Percentiles rank a stretch among this genome's conserved stretches.
These are phyloP conservation scores for Trissonchulus sp. DNA, from an alignment of 2,888 invertebrate genomes.

Conservation along the genomic window DNA sequence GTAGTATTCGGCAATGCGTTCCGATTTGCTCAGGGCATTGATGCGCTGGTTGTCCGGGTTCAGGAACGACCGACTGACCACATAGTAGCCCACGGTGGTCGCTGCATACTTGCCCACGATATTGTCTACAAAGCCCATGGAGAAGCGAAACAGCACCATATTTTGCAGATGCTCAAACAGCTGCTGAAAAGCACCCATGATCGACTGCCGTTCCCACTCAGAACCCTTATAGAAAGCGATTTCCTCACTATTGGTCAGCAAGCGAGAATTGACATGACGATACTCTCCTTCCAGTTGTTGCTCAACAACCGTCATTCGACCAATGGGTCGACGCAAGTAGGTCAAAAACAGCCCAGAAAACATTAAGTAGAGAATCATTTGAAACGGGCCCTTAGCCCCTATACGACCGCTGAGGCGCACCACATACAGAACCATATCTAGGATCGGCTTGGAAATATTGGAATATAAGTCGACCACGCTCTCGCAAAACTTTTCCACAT, in stretches of 20 bases:
- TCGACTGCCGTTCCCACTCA: slow-evolving; percentile 72
- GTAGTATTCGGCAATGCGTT: slow-evolving; percentile 69
- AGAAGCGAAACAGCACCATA: slow-evolving; percentile 58
- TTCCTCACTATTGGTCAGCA: slow-evolving; percentile 96
- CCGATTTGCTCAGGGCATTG: not conserved
- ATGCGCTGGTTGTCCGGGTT: not conserved
- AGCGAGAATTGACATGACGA: slow-evolving; percentile 86
- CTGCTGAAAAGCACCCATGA: slow-evolving; percentile 80
- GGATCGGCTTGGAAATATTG: slow-evolving; percentile 85
- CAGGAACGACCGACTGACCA: slow-evolving; percentile 82
- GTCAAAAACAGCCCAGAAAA: slow-evolving; percentile 80
- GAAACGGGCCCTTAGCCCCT: slow-evolving; percentile 78
- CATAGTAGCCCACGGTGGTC: slow-evolving; percentile 89
- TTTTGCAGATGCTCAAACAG: slow-evolving; percentile 58
- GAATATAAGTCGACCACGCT: slow-evolving; percentile 90
- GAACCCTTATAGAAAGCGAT: slow-evolving; percentile 65
- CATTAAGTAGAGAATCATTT: slow-evolving; percentile 78
- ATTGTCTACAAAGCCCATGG: slow-evolving; percentile 91
- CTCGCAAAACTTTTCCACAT: slow-evolving; percentile 94
- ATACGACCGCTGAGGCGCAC: slow-evolving; percentile 77
- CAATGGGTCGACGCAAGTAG: slow-evolving; percentile 70
- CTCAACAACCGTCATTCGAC: slow-evolving; percentile 80
- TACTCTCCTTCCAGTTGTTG: slow-evolving; percentile 98
- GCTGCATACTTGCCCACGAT: slow-evolving; percentile 92
- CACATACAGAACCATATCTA: slow-evolving; percentile 89